Evolutionary conservation across 2,113 vertebrate genomes (phyloP).

Genomic region (Peromyscus polionotus): DNA sequence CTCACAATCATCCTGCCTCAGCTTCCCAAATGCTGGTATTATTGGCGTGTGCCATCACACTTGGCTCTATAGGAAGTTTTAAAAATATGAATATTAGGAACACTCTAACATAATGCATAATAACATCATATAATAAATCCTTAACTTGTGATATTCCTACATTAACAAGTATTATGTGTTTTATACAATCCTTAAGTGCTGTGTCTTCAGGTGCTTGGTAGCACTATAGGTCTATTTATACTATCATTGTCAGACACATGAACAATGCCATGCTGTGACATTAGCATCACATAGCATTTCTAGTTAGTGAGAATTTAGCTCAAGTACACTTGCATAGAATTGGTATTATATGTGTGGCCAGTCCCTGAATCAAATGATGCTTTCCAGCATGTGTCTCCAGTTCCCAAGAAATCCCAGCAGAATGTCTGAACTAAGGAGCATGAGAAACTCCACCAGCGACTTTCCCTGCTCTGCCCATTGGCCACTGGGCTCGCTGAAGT

Average conservation of each 20-base stretch:
- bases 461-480: background rate
- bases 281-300: background rate
- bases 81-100: background rate
- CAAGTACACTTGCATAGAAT: background rate
- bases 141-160: background rate
- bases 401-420: background rate
- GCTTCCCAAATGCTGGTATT: background rate
- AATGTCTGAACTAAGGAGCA: background rate
- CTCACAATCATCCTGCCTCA: background rate
- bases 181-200: background rate
- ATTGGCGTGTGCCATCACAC: background rate
- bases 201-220: background rate
- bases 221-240: background rate
- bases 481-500: background rate
- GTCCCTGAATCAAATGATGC: background rate
- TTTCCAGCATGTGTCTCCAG: background rate
- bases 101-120: background rate
- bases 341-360: accelerated
- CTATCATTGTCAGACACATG: background rate
- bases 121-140: background rate
- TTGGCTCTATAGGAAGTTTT: background rate
- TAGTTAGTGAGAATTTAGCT: background rate
- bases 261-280: too few species aligned
- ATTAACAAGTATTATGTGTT: background rate
- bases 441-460: background rate